These are phyloP conservation scores for Aphaenogaster ashmeadi DNA, from an alignment of 1,140 invertebrate species.

Conservation along the genomic window DNA sequence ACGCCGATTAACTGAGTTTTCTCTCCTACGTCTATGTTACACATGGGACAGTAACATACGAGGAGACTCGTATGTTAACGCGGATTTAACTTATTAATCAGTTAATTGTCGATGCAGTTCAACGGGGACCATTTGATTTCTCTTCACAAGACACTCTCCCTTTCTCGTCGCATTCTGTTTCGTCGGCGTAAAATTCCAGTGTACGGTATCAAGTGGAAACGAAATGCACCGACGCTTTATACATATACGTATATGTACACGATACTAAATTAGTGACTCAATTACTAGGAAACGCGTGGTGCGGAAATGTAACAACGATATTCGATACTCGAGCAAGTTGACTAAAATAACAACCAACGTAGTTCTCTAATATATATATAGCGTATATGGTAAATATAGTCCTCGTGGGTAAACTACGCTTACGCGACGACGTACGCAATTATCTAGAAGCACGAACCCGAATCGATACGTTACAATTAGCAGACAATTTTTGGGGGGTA, in stretches of 20 bases:
- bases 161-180: neutral
- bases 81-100: neutral
- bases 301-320: slow-evolving; percentile 11
- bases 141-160: neutral
- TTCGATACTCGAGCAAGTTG: neutral
- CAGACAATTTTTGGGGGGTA: neutral
- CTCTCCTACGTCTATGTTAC: neutral
- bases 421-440: neutral
- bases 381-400: neutral
- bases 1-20: slow-evolving; percentile 1
- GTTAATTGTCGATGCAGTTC: neutral
- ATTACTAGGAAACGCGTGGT: slow-evolving; percentile 5
- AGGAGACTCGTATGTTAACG: neutral
- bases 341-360: slow-evolving; percentile 9
- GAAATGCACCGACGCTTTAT: slow-evolving; percentile 12
- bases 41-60: neutral
- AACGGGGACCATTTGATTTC: slow-evolving; percentile 7
- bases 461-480: neutral
- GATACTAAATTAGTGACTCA: slow-evolving; percentile 47
- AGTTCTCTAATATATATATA: neutral
- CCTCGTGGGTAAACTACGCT: neutral
- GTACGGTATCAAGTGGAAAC: neutral
- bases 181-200: neutral
- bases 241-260: neutral
- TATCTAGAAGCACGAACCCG: neutral